These are phyloP conservation scores for Syngnathus floridae DNA, from an alignment of 2,113 vertebrate species.

Conservation along the genomic window DNA sequence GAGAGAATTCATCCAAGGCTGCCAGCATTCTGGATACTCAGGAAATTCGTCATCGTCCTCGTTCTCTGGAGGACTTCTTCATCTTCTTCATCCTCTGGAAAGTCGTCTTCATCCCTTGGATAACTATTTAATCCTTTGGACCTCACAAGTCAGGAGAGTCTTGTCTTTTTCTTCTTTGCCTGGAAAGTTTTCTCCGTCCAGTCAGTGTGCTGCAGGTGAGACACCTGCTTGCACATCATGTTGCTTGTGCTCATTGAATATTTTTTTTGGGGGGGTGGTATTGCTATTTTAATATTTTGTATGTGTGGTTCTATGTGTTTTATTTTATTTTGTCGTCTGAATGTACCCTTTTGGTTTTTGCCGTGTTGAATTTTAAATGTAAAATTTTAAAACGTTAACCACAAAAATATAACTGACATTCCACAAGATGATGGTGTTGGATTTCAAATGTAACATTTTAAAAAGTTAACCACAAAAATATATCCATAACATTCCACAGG, in stretches of 20 bases:
- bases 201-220: background rate
- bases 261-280: background rate
- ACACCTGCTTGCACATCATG: background rate
- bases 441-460: too few relatives aligned
- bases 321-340: background rate
- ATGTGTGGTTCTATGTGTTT: background rate
- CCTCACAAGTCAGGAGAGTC: background rate
- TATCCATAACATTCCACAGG: too few relatives aligned
- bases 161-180: background rate
- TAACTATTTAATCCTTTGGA: background rate
- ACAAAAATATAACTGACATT: too few relatives aligned
- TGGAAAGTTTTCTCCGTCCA: background rate
- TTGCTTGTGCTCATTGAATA: background rate
- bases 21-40: background rate
- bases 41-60: slow-evolving; percentile 4
- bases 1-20: slow-evolving; percentile 17
- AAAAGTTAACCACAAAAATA: too few relatives aligned
- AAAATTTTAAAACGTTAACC: background rate
- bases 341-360: background rate
- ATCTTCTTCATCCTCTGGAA: slow-evolving; percentile 18
- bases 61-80: slow-evolving; percentile 33
- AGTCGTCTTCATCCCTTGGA: background rate
- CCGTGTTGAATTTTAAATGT: background rate
- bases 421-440: too few relatives aligned
- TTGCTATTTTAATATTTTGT: background rate